A percentile compares a stretch with the other conserved stretches of the same genome.
phyloP scores from a whole-genome alignment of 2,113 vertebrate genomes.

The Dendropsophus ebraccatus region DNA sequence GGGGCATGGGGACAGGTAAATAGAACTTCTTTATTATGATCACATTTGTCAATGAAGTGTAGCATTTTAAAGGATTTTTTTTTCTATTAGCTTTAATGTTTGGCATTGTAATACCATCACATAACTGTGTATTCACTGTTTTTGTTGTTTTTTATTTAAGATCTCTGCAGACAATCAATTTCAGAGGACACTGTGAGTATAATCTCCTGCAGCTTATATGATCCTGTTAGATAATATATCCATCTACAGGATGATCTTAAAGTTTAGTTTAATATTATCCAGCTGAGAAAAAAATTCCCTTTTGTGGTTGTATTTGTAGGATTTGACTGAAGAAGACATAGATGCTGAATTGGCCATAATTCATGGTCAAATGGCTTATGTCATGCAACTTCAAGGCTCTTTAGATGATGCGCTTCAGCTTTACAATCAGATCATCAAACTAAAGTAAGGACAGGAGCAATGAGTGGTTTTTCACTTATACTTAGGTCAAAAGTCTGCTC shows the following conservation, averaged over 20 bases:
- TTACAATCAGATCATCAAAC: constrained; percentile 98
- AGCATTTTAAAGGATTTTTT: no score
- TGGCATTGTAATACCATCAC: no score
- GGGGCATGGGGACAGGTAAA: no score
- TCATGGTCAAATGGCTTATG: constrained; percentile 97
- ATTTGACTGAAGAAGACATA: constrained; percentile 92
- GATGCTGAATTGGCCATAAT: constrained; percentile 94
- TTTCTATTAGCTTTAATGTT: no score
- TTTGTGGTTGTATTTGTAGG: constrained; percentile 81
- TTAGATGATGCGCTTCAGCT: constrained; percentile 94
- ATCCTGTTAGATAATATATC: not conserved
- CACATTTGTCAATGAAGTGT: no score
- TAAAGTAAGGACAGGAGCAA: constrained; percentile 81
- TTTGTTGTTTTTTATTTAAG: constrained; percentile 36
- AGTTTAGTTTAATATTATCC: no score
- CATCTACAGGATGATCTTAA: no score
- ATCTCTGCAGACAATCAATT: constrained; percentile 68
- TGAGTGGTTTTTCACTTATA: not conserved
- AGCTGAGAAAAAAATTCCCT: no score
- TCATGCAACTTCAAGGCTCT: constrained; percentile 90
- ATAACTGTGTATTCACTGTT: not conserved
- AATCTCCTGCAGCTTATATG: not conserved
- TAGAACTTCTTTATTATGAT: no score
- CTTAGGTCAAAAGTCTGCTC: no score
- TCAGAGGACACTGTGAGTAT: constrained; percentile 51